These are phyloP conservation scores for Haliclona indistincta DNA, from an alignment of 37 sponge, comb jelly and placozoan species.

Conservation along the genomic window DNA sequence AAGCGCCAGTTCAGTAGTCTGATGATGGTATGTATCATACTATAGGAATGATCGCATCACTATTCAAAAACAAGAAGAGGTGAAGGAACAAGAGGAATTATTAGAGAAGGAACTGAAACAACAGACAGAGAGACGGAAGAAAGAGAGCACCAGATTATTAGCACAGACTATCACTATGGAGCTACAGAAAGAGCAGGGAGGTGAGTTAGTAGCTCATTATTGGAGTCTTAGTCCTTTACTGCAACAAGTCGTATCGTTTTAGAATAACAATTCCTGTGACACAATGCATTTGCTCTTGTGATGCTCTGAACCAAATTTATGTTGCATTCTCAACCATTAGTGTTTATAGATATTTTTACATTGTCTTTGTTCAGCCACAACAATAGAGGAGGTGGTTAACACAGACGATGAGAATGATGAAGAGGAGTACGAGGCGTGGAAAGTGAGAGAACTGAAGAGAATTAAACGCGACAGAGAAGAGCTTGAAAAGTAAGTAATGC, in stretches of 20 bases:
- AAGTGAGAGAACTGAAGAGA: constrained; percentile 92
- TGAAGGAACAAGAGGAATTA: constrained; percentile 49
- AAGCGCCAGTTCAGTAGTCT: no score
- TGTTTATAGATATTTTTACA: no score
- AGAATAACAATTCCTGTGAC: no score
- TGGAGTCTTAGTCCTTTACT: no score
- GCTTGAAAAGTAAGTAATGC: constrained; percentile 77
- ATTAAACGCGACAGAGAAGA: constrained; percentile 97
- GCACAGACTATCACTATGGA: neutral
- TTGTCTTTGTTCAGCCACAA: no score
- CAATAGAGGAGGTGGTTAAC: constrained; percentile 60
- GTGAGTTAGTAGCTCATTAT: no score
- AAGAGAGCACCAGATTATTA: constrained; percentile 23
- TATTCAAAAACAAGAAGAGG: constrained; percentile 44
- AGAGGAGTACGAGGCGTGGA: constrained; percentile 96
- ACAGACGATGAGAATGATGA: constrained; percentile 98
- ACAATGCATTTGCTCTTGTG: no score
- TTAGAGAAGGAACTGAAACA: constrained; percentile 48
- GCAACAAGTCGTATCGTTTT: no score
- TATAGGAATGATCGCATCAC: constrained; percentile 73
- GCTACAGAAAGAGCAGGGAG: constrained; percentile 13
- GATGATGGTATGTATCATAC: no score
- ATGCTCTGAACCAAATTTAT: no score
- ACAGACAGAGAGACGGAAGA: constrained; percentile 56
- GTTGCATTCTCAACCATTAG: no score